These are phyloP conservation scores for Tokudaia muenninki DNA, from an alignment of 2,797 vertebrate genomes.

Conservation along the genomic window DNA sequence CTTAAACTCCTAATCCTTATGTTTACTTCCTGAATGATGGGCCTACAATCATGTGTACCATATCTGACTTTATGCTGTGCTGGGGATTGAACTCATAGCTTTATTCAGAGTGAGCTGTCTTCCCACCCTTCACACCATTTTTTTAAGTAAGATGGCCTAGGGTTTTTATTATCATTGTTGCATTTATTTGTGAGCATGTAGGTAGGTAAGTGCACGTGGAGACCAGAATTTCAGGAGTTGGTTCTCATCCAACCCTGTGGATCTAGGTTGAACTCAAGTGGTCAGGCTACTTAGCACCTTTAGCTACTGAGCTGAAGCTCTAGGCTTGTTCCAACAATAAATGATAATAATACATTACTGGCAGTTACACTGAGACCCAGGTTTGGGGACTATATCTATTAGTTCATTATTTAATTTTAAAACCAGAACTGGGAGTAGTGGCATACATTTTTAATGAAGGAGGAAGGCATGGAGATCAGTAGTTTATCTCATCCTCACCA, in stretches of 20 bases:
- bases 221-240: not conserved
- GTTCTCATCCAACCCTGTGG: not conserved
- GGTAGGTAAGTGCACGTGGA: not conserved
- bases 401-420: slow-evolving; percentile 20
- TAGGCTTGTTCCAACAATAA: not conserved
- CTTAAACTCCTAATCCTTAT: not conserved
- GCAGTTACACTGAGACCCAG: slow-evolving; percentile 33
- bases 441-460: too few species aligned
- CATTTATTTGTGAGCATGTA: not conserved
- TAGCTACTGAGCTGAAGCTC: not conserved
- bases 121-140: not conserved
- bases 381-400: not conserved
- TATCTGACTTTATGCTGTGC: not conserved
- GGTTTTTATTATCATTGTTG: not conserved
- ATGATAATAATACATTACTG: slow-evolving; percentile 32
- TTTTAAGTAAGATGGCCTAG: not conserved
- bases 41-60: not conserved
- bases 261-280: not conserved
- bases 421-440: not conserved
- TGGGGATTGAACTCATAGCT: not conserved
- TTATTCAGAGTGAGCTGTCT: not conserved
- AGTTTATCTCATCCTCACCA: not conserved
- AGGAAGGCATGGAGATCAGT: not conserved
- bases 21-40: not conserved
- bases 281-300: not conserved